Evolutionary conservation across 2,113 vertebrate genomes (phyloP).

Genomic region (Galemys pyrenaicus): DNA sequence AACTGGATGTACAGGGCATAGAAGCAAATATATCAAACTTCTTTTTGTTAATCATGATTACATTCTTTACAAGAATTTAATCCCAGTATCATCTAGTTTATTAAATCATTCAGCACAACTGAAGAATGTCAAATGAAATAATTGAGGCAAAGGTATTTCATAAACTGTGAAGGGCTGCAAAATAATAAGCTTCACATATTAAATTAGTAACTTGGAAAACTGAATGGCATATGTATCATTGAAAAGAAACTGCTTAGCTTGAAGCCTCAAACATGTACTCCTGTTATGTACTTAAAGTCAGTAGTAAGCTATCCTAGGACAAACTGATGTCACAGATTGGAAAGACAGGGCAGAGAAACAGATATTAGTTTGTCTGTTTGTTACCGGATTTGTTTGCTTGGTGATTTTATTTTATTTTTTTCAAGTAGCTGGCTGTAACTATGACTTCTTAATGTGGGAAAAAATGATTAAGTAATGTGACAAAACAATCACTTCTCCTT

Average conservation of each 20-base stretch:
- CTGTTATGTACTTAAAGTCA: neutral
- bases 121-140: conserved; percentile 44
- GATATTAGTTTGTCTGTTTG: neutral
- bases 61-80: conserved; percentile 41
- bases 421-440: neutral
- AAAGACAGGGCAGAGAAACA: neutral
- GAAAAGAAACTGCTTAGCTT: neutral
- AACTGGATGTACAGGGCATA: conserved; percentile 37
- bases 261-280: neutral
- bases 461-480: neutral
- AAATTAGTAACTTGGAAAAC: conserved; percentile 8
- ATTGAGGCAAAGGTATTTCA: neutral
- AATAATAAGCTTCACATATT: neutral
- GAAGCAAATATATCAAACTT: conserved; percentile 56
- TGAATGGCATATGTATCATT: neutral
- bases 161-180: neutral
- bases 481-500: neutral
- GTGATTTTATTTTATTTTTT: conserved; percentile 31
- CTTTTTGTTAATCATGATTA: conserved; percentile 42
- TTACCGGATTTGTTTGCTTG: neutral
- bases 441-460: neutral
- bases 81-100: neutral
- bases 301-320: neutral
- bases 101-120: neutral
- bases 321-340: too few species aligned